Evolutionary conservation across 2,113 vertebrate genomes (phyloP).

Genomic region (Ciconia stormi): DNA sequence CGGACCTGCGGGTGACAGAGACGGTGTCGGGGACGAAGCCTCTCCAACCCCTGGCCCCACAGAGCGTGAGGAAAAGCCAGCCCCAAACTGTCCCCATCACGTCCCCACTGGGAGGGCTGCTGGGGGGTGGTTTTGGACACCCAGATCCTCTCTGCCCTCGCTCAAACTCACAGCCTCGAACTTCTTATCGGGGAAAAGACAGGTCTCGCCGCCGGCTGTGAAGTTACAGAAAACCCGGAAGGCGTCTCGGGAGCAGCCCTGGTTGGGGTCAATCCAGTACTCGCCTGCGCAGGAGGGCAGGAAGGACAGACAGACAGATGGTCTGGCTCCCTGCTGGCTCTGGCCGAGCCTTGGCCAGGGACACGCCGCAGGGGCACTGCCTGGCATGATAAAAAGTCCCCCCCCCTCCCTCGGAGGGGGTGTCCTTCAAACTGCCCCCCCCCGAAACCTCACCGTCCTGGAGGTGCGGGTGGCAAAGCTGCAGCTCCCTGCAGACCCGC

Average conservation of each 20-base stretch:
- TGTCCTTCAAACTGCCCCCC: no score
- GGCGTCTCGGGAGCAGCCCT: slow-evolving; percentile 86
- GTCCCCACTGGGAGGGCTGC: background rate
- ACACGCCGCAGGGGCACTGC: fast-evolving
- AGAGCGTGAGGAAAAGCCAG: background rate
- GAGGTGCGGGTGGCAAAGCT: slow-evolving; percentile 81
- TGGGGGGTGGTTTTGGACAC: no score
- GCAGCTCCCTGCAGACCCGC: slow-evolving; percentile 87
- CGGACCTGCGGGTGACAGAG: slow-evolving; percentile 77
- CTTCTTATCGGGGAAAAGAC: slow-evolving; percentile 87
- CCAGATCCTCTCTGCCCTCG: no score
- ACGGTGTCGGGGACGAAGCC: background rate
- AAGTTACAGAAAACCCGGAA: slow-evolving; percentile 93
- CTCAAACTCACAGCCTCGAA: slow-evolving; percentile 79
- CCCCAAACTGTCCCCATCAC: background rate
- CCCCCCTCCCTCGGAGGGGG: fast-evolving
- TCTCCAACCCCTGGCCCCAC: background rate
- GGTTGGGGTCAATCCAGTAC: slow-evolving; percentile 97
- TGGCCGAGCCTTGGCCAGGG: background rate
- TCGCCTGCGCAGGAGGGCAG: slow-evolving; percentile 77
- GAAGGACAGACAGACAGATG: background rate
- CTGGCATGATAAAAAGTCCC: background rate
- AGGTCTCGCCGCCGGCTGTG: slow-evolving; percentile 89
- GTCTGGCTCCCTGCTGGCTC: background rate
- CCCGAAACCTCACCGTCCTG: slow-evolving; percentile 77